Base-by-base conservation (phyloP, 2,888 invertebrate genomes). In the Eledona agricola region DNA sequence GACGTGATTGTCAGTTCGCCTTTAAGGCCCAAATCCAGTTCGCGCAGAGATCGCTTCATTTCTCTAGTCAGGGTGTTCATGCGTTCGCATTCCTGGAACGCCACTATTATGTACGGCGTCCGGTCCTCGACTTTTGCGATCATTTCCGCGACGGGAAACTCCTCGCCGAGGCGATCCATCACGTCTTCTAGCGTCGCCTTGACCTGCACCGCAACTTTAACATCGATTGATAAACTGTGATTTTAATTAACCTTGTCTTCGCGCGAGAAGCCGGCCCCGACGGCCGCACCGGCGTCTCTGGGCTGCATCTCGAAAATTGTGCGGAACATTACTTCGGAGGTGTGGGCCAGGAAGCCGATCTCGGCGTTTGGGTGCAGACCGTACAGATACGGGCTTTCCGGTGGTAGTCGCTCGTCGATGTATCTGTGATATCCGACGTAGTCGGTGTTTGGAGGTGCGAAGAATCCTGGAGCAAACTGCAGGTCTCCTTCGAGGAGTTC, bases 341-440 rank as follows among this genome's bases (percentile, higher is more conserved):
- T 90, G 0, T 87, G 87, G 0, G 95, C 94, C 38, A 96, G 78
- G 70, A 95, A 94, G 29, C 95, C 95, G 53, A 96, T 95, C 78
- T 96, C 96, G 1, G 96, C 94, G 73, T 96, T 96, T 0, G 94
- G 90, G 77, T 96, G 96, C 10, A 96, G 79, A 0, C 96, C 96
- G 68, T 96, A 96, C 7, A 96, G 79, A 64, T 89, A 84, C 0
- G 96, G 96, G 37, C 92, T 91, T 77, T 96, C 96, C 0, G 88
- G 80, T 0, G 96, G 96, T 13, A 96, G 76, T 65, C 81, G 83
- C 59, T 93, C 90, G 68, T 95, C 94, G 28, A 96, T 87, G 74
- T 95, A 96, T 40, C 80, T 75, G 71, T 96, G 96, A 76, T 96
- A 96, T 1, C 90, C 89, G 4, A 78, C 77, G 73, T 93, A 95